Conservation (phyloP, 2,888 invertebrate genomes). For the Rhyacophila evoluta region DNA sequence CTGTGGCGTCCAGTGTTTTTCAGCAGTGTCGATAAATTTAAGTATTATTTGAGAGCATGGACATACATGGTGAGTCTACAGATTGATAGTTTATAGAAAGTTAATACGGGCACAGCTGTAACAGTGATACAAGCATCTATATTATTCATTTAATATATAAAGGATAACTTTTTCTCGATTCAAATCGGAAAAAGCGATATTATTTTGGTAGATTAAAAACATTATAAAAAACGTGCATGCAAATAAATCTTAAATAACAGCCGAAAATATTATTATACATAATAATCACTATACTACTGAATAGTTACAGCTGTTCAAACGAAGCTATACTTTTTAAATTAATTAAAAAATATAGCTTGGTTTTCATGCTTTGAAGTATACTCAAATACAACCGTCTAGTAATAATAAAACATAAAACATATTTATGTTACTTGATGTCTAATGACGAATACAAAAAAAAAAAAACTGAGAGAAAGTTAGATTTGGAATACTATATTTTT, state of each 20-base stretch:
- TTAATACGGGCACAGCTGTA: neutral
- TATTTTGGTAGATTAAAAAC: neutral
- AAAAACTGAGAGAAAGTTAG: neutral
- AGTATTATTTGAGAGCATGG: neutral
- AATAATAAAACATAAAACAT: too few relatives aligned
- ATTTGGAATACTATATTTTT: neutral
- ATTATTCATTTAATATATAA: neutral
- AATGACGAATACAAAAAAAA: too few relatives aligned
- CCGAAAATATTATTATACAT: neutral
- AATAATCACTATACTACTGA: neutral
- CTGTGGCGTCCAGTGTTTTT: too few relatives aligned
- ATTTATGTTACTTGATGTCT: neutral
- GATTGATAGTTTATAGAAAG: neutral
- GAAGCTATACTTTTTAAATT: neutral
- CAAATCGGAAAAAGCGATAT: neutral
- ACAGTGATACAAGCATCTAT: neutral
- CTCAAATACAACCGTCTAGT: too few relatives aligned
- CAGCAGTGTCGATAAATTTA: neutral
- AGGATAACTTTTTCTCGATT: neutral
- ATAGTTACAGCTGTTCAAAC: neutral
- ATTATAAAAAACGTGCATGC: neutral
- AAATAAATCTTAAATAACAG: neutral
- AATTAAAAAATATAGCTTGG: too few relatives aligned
- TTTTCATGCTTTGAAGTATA: too few relatives aligned
- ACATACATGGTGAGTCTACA: neutral